Base-by-base conservation (phyloP, 2,888 invertebrate species). In the Apamea sordens region DNA sequence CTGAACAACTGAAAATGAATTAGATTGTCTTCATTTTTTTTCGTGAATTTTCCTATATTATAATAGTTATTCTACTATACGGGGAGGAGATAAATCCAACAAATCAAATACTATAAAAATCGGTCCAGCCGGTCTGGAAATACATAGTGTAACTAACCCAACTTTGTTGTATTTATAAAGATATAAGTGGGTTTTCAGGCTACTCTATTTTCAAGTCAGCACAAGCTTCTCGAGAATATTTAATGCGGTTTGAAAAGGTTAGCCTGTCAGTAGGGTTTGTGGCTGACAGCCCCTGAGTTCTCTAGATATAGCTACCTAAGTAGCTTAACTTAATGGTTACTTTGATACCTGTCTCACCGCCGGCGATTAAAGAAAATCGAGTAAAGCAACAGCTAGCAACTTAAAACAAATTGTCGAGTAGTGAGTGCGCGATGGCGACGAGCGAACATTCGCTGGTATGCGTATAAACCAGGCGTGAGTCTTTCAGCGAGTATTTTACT, bases 211-310 rank as follows among this genome's bases (percentile, higher is more conserved):
- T 32, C 64, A 47, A 15, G 56, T 32, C 36, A 56, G 64, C 18
- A 41, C 18, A 28, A 64, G 18, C 21, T 64, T 7, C 18, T 47
- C 5, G 18, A 56, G 28, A 65, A 75, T 82, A 36, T 47, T 75
- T 56, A 15, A 56, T 47, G 18, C n/a, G 15, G 13, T 32, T 21
- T 79, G 56, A 82, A 64, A 79, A 82, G 44, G 82, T 82, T 44
- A 79, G 64, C 47, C 47, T 64, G 47, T 47, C 75, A 18, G 15
- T 3, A 18, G 13, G 10, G n/a, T 1, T 64, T 47, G 63, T 56
- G 18, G 10, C 44, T 73, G 36, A 73, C 79, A 28, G 18, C 15
- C 10, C 18, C 69, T 59, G 24, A 56, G 4, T n/a, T 56, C 10
- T 11, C 4, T 24, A 56, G 56, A 47, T 47, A 47, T 47, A 47